phyloP scores from a whole-genome alignment of 2,113 vertebrate species.

The Actinemys pallida region DNA sequence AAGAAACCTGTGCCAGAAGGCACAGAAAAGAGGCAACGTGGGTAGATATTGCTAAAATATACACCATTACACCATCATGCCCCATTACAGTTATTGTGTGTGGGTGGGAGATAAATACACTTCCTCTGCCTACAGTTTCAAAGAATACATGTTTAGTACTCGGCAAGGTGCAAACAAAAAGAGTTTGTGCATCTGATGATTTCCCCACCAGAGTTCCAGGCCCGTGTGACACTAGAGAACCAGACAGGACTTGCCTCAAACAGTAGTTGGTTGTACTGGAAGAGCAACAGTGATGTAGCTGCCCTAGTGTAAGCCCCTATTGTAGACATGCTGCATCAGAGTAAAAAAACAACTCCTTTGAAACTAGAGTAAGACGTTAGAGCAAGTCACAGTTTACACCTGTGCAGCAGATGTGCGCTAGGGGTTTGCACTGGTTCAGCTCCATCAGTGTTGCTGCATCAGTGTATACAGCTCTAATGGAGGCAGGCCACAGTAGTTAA shows the following conservation, averaged over 20 bases:
- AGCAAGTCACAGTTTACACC: background rate
- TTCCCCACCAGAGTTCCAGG: background rate
- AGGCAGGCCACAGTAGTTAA: background rate
- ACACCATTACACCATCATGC: background rate
- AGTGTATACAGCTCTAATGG: background rate
- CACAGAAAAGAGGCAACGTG: background rate
- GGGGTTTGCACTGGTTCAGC: background rate
- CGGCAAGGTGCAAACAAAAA: background rate
- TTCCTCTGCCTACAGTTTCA: background rate
- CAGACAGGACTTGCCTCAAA: background rate
- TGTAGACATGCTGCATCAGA: fast-evolving
- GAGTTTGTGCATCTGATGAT: background rate
- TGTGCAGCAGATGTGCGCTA: background rate
- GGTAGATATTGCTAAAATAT: background rate
- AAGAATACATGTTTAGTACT: background rate
- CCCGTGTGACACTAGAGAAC: background rate
- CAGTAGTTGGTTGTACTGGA: background rate
- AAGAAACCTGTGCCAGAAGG: constrained; percentile 39
- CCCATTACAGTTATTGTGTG: background rate
- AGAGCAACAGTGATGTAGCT: background rate
- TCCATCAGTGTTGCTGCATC: background rate
- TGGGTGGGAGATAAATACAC: background rate
- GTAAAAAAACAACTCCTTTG: background rate
- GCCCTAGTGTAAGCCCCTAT: background rate
- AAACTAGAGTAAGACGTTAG: background rate